Percentiles rank a stretch among this genome's conserved stretches.
phyloP scores from a whole-genome alignment of 1,140 invertebrate species.

The Asobara japonica region DNA sequence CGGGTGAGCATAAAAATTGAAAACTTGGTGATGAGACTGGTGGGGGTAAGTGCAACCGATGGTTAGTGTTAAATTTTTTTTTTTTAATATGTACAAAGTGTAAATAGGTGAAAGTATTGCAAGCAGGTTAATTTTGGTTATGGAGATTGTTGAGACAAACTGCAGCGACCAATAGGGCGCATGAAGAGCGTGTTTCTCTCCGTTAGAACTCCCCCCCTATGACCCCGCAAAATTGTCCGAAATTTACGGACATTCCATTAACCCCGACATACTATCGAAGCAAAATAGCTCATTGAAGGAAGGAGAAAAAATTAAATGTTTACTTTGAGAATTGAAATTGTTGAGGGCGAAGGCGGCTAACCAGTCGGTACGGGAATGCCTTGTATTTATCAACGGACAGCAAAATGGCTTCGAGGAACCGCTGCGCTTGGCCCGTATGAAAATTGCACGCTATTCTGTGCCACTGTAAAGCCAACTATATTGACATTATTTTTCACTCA shows the following conservation, averaged over 20 bases:
- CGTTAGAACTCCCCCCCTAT: neutral
- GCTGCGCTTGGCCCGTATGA: neutral
- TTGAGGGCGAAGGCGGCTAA: constrained; percentile 40
- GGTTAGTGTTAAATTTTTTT: too few relatives aligned
- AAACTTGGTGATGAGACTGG: too few relatives aligned
- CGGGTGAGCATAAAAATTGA: too few relatives aligned
- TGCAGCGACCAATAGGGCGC: constrained; percentile 27
- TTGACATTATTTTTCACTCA: neutral
- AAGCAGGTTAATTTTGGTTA: neutral
- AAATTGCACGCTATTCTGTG: neutral
- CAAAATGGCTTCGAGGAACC: constrained; percentile 61
- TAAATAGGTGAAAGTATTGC: neutral
- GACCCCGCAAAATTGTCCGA: neutral
- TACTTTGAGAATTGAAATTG: constrained; percentile 37
- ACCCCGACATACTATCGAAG: neutral
- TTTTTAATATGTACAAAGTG: too few relatives aligned
- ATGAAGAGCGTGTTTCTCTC: constrained; percentile 2
- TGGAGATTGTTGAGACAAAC: constrained; percentile 19
- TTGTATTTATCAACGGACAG: constrained; percentile 67
- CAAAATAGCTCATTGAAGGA: neutral
- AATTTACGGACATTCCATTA: too few relatives aligned
- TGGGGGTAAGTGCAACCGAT: too few relatives aligned
- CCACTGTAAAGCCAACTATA: constrained; percentile 25
- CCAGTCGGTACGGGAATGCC: constrained; percentile 65
- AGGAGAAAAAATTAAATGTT: constrained; percentile 2